Percentiles rank a stretch among this genome's conserved stretches.
These are phyloP conservation scores for Atta colombica DNA, from an alignment of 1,140 invertebrate genomes.

Conservation along the genomic window DNA sequence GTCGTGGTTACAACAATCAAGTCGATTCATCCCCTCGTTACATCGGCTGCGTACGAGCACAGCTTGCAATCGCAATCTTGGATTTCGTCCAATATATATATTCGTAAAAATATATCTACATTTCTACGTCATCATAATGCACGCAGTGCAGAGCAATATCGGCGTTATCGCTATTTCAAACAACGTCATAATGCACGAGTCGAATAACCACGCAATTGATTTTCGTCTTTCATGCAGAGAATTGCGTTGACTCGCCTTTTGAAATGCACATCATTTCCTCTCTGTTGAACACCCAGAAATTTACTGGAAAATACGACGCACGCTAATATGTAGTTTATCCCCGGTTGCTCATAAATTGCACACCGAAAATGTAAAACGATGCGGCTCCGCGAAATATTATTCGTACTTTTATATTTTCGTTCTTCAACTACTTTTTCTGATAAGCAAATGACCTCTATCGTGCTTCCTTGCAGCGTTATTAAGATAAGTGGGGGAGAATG, in stretches of 20 bases:
- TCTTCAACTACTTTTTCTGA: constrained; percentile 5
- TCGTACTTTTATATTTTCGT: constrained; percentile 30
- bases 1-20: not conserved
- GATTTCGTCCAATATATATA: constrained; percentile 57
- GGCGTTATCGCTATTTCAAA: constrained; percentile 33
- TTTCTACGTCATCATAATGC: constrained; percentile 11
- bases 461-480: not conserved
- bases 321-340: constrained; percentile 19
- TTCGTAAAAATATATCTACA: constrained; percentile 52
- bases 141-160: not conserved
- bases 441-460: constrained; percentile 36
- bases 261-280: constrained; percentile 9
- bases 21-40: constrained; percentile 50
- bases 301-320: constrained; percentile 9
- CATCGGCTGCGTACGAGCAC: constrained; percentile 12
- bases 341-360: constrained; percentile 17
- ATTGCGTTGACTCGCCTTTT: constrained; percentile 3
- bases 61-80: constrained; percentile 38
- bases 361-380: constrained; percentile 19
- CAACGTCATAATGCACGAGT: constrained; percentile 37
- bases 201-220: constrained; percentile 2
- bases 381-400: constrained; percentile 10
- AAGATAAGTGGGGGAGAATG: constrained; percentile 31
- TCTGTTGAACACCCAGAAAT: not conserved
- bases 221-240: constrained; percentile 17